Percentiles rank a stretch among this genome's conserved stretches.
Evolutionary conservation across 2,797 vertebrate species (phyloP).

Genomic region (Argya squamiceps): DNA sequence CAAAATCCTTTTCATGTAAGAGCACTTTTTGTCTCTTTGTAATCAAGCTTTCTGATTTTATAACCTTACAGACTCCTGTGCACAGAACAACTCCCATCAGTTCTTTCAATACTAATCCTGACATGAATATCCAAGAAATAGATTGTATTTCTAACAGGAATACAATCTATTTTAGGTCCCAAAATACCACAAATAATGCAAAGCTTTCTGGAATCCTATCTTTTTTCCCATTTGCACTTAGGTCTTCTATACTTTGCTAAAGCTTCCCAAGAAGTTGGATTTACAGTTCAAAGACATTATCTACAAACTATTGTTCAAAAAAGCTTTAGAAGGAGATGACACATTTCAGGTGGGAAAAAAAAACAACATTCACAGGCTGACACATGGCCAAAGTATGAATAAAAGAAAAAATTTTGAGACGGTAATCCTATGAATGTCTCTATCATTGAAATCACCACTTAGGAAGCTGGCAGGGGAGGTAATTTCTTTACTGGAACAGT

Average conservation of each 20-base stretch:
- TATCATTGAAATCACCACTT: neutral
- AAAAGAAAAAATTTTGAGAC: neutral
- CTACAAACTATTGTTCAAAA: neutral
- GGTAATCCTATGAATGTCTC: neutral
- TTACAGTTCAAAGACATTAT: neutral
- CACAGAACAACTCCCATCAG: neutral
- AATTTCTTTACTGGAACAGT: neutral
- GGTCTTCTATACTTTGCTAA: neutral
- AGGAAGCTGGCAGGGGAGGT: neutral
- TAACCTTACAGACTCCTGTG: neutral
- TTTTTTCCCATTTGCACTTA: neutral
- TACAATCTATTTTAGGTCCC: neutral
- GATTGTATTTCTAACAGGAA: neutral
- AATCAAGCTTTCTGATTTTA: neutral
- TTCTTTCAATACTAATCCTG: neutral
- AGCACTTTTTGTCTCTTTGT: neutral
- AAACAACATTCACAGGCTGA: neutral
- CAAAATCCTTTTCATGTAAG: neutral
- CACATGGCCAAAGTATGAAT: neutral
- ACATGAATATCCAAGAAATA: neutral
- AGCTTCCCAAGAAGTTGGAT: neutral
- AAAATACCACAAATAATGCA: neutral
- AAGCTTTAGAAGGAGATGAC: neutral
- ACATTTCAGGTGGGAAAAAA: neutral
- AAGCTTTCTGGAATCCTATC: neutral